A percentile compares a stretch with the other conserved stretches of the same genome.
These are phyloP conservation scores for Phyllotreta striolata DNA, from an alignment of 2,888 invertebrate genomes.

Conservation along the genomic window DNA sequence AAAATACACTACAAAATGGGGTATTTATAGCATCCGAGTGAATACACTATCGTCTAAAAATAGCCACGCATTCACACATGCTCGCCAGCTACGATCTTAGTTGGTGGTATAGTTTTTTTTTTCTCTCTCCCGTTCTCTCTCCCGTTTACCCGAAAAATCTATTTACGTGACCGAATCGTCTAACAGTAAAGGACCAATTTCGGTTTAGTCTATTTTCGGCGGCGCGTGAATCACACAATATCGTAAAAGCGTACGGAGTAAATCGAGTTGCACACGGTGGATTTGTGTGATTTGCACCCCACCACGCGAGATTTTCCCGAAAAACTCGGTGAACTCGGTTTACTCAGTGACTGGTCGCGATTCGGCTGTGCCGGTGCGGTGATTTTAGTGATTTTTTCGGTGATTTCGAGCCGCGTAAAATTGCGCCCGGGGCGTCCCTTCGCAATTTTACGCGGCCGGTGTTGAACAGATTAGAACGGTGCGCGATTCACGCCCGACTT, in stretches of 20 bases:
- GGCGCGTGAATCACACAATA: slow-evolving; percentile 19
- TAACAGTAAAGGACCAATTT: slow-evolving; percentile 18
- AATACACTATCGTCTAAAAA: background rate
- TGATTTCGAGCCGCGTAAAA: slow-evolving; percentile 39
- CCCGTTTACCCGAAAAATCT: too few relatives aligned
- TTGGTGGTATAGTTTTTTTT: too few relatives aligned
- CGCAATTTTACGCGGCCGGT: slow-evolving; percentile 49
- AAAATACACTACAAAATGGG: too few relatives aligned
- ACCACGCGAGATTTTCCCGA: background rate
- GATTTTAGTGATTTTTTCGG: slow-evolving; percentile 12
- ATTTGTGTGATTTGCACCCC: too few relatives aligned
- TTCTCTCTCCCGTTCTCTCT: too few relatives aligned
- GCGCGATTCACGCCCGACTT: slow-evolving; percentile 32
- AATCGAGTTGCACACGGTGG: slow-evolving; percentile 26
- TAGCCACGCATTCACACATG: too few relatives aligned
- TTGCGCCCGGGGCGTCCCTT: too few relatives aligned
- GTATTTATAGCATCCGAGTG: slow-evolving; percentile 9
- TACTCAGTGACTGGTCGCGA: slow-evolving; percentile 16
- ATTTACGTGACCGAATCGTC: too few relatives aligned
- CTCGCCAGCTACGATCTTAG: too few relatives aligned
- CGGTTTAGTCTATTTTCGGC: slow-evolving; percentile 10
- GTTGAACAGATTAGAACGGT: slow-evolving; percentile 48
- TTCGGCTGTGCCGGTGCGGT: slow-evolving; percentile 27
- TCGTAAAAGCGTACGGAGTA: slow-evolving; percentile 10
- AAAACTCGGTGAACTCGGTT: slow-evolving; percentile 1